Percentiles rank a stretch among this genome's conserved stretches.
Evolutionary conservation across 2,888 invertebrate species (phyloP).

Genomic region (Antheraea yamamai): DNA sequence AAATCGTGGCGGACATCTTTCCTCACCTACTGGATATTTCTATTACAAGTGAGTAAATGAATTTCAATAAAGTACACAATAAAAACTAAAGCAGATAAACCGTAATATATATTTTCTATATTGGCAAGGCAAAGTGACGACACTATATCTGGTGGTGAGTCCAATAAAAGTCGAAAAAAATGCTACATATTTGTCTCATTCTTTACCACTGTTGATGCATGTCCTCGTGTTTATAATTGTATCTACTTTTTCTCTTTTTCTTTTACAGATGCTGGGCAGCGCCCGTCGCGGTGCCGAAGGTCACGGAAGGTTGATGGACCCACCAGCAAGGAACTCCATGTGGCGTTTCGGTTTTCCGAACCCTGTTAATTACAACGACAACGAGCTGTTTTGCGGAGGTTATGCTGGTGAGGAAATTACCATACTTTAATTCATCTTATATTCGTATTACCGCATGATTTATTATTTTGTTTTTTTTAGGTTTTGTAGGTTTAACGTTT

Average conservation of each 20-base stretch:
- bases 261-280: conserved; percentile 69
- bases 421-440: neutral
- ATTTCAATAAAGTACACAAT: conserved; percentile 22
- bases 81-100: neutral
- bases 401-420: conserved; percentile 85
- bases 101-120: too few species aligned
- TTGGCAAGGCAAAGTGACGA: too few species aligned
- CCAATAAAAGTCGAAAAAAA: too few species aligned
- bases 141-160: too few species aligned
- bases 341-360: conserved; percentile 97
- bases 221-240: neutral
- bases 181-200: too few species aligned
- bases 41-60: conserved; percentile 65
- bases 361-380: conserved; percentile 96
- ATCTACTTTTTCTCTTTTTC: neutral
- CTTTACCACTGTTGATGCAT: neutral
- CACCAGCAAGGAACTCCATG: conserved; percentile 96
- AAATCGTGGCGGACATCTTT: conserved; percentile 62
- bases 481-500: too few species aligned
- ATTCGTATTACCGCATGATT: neutral
- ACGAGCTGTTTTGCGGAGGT: conserved; percentile 96
- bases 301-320: conserved; percentile 95
- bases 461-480: neutral
- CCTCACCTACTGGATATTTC: conserved; percentile 74
- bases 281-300: conserved; percentile 81